Evolutionary conservation across 2,888 invertebrate species (phyloP).

Genomic region (Dinocampus coccinellae): DNA sequence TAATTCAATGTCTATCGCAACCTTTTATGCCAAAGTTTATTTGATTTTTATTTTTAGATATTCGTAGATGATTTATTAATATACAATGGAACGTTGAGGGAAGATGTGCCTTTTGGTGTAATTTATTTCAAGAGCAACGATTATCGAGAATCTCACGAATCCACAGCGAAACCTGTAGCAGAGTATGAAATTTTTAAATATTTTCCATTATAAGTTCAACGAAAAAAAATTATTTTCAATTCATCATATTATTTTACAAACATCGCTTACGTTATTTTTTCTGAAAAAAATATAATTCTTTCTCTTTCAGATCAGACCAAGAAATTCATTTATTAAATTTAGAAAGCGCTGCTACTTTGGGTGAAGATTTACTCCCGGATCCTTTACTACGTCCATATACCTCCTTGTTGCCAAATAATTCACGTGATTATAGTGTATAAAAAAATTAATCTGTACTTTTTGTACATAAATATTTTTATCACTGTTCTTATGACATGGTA

Average conservation of each 20-base stretch:
- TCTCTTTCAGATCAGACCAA: constrained; percentile 44
- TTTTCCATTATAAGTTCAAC: background rate
- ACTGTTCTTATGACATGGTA: background rate
- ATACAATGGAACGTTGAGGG: constrained; percentile 79
- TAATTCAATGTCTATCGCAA: no score
- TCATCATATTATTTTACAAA: background rate
- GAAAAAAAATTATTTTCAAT: background rate
- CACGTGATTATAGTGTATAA: constrained; percentile 27
- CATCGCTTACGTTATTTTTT: background rate
- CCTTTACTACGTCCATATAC: constrained; percentile 71
- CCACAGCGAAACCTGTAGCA: constrained; percentile 30
- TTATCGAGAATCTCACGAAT: constrained; percentile 41
- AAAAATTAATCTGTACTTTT: background rate
- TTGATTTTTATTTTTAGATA: constrained; percentile 71
- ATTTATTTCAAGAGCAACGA: constrained; percentile 65
- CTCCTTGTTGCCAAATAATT: constrained; percentile 48
- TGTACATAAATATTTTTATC: constrained; percentile 16
- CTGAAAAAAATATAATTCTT: background rate
- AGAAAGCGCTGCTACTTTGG: constrained; percentile 49
- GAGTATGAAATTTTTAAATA: background rate
- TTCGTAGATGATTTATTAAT: constrained; percentile 85
- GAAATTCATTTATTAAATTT: constrained; percentile 50
- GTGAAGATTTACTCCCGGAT: constrained; percentile 69
- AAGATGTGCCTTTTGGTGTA: constrained; percentile 53
- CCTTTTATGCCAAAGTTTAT: background rate